Percentiles rank a stretch among this genome's conserved stretches.
Evolutionary conservation across 2,888 invertebrate species (phyloP).

Genomic region (Acanthosoma haemorrhoidale): DNA sequence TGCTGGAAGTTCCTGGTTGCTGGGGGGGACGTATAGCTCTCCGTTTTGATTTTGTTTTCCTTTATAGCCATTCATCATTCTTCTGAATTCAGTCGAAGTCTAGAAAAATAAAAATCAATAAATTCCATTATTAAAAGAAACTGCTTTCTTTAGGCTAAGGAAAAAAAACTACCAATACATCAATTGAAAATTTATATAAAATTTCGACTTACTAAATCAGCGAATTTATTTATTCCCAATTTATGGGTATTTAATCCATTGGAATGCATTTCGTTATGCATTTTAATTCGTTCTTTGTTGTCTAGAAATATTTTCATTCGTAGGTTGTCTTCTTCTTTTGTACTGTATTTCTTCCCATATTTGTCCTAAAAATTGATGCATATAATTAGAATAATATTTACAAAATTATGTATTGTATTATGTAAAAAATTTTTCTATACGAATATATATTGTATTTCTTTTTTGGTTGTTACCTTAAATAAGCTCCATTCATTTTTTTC

Average conservation of each 20-base stretch:
- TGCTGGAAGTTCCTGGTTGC: conserved; percentile 47
- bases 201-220: not conserved
- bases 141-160: too few species aligned
- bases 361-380: not conserved
- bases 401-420: not conserved
- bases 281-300: not conserved
- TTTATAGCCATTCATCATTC: not conserved
- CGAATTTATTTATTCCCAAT: not conserved
- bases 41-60: not conserved
- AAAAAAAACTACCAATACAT: too few species aligned
- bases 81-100: not conserved
- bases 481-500: not conserved
- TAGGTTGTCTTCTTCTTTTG: not conserved
- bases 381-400: not conserved
- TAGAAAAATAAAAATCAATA: not conserved
- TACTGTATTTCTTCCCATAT: not conserved
- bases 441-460: too few species aligned
- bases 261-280: not conserved
- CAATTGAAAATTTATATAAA: too few species aligned
- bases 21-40: not conserved
- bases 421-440: too few species aligned
- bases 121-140: not conserved
- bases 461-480: not conserved
- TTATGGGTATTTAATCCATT: not conserved
- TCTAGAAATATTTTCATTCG: not conserved